Base-by-base conservation (phyloP, 2,797 vertebrate genomes). In the Scomberomorus guttatus region DNA sequence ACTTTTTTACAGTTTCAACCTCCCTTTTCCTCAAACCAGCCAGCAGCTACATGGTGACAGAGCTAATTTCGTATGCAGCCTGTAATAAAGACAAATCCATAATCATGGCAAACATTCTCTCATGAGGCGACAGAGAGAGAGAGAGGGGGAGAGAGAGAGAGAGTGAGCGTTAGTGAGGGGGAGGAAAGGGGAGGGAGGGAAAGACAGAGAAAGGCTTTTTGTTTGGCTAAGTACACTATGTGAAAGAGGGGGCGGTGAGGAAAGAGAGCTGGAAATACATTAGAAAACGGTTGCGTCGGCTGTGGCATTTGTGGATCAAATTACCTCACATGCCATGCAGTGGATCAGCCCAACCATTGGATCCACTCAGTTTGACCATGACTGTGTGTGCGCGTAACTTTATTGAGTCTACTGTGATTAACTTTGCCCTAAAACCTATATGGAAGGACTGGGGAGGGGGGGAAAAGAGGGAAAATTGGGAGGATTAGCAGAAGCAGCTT, bases 161-260 rank as follows among this genome's bases (percentile, higher is more conserved):
- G 72, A 34, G 71, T 10, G 71, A 78, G 82, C 3, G 15, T 61
- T 62, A 15, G 73, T 22, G 22, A 50, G 64, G 55, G 60, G 67
- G 34, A 24, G 75, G 57, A 65, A 22, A 56, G 66, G 75, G 72
- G 66, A 51, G 60, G 69, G 77, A 44, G 78, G 60, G 57, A 4
- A 57, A 64, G 56, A 66, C 75, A 79, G 77, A 89, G 89, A 94
- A 93, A 92, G 87, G 82, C 91, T 93, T 94, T 94, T 93, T 94
- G 92, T 94, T 92, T 93, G 86, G 86, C 83, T 87, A 85, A 93
- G 91, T 91, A 92, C 86, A 90, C 84, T 87, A 87, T 84, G 89
- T 85, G 83, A 93, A 90, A 86, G 89, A 87, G 82, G 77, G 89
- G 90, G 92, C 37, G 77, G 83, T 11, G 81, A 82, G 79, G 84